These are phyloP conservation scores for Cervus canadensis DNA, from an alignment of 2,113 vertebrate genomes.

Conservation along the genomic window DNA sequence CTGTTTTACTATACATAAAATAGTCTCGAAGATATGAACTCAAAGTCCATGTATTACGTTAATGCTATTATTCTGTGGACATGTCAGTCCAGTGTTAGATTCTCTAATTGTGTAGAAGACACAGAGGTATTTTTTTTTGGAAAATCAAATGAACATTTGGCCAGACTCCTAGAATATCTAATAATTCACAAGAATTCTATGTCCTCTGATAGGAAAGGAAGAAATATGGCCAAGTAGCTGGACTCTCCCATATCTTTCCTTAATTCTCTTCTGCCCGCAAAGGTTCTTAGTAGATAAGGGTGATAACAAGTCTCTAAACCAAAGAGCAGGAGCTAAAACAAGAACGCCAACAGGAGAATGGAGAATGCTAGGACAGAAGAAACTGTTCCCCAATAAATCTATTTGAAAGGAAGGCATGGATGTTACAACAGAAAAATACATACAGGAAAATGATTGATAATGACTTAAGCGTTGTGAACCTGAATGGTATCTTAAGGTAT, in stretches of 20 bases:
- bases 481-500: neutral
- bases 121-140: neutral
- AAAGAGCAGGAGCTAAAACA: constrained; percentile 6
- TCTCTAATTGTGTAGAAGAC: neutral
- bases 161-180: neutral
- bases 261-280: constrained; percentile 1
- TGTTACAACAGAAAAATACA: constrained; percentile 1
- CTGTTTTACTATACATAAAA: neutral
- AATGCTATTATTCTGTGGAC: neutral
- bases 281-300: neutral
- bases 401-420: neutral
- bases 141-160: constrained; percentile 8
- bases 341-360: neutral
- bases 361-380: neutral
- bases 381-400: neutral
- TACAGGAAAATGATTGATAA: constrained; percentile 20
- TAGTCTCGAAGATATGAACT: constrained; percentile 20
- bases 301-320: neutral
- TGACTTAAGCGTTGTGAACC: neutral
- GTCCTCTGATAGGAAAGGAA: neutral
- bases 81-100: neutral
- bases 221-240: neutral
- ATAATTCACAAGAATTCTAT: constrained; percentile 22
- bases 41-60: neutral
- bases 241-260: neutral